Conservation (phyloP, 2,797 vertebrate species). For the Geotria australis region DNA sequence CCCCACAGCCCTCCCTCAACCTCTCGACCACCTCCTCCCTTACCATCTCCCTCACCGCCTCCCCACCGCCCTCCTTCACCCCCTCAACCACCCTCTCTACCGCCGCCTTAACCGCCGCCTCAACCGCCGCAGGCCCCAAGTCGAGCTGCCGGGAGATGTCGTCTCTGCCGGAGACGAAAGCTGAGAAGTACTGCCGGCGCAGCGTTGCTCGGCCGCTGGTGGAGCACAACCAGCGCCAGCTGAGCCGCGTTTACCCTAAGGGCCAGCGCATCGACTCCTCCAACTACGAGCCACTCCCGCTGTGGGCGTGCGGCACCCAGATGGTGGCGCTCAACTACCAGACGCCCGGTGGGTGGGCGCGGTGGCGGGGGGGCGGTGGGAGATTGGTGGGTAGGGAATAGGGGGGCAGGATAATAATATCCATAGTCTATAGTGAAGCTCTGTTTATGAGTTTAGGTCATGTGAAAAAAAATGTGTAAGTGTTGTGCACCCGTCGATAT, state of each 20-base stretch:
- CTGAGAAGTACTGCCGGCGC: constrained; percentile 81
- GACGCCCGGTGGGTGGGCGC: constrained; percentile 38
- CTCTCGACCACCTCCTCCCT: too few species aligned
- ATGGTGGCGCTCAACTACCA: constrained; percentile 95
- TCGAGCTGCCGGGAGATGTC: constrained; percentile 75
- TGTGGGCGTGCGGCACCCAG: constrained; percentile 97
- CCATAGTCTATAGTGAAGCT: too few species aligned
- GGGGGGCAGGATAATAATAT: too few species aligned
- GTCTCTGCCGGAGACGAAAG: constrained; percentile 92
- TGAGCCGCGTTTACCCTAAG: constrained; percentile 87
- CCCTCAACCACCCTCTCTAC: too few species aligned
- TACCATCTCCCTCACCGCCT: too few species aligned
- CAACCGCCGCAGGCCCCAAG: background rate
- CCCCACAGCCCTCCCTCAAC: too few species aligned
- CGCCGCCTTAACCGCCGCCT: too few species aligned
- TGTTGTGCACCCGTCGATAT: too few species aligned
- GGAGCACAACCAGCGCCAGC: constrained; percentile 86
- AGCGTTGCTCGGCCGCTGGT: constrained; percentile 86
- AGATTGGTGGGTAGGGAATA: too few species aligned
- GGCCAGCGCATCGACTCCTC: constrained; percentile 90
- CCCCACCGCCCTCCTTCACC: too few species aligned
- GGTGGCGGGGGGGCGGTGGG: background rate
- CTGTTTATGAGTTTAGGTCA: too few species aligned
- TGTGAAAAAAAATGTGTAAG: too few species aligned
- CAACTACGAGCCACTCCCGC: constrained; percentile 85